Evolutionary conservation across 2,797 vertebrate genomes (phyloP), one percentile per base, ranked within the genome.

Genomic region (Galagoides demidoff): DNA sequence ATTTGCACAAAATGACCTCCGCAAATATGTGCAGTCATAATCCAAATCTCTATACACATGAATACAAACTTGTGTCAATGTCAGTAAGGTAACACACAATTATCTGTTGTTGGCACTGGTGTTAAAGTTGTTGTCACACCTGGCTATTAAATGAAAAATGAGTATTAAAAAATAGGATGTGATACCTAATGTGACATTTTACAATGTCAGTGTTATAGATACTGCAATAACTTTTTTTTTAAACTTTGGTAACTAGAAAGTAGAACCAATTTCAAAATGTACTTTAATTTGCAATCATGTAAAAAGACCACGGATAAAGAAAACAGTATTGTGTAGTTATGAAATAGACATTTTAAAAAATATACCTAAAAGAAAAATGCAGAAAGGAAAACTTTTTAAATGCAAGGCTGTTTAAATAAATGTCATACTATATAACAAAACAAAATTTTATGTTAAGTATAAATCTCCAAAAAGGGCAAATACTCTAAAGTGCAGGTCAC

Each of bases 1-100:
- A 87, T 92, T 77, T 92, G 23, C 74, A 29, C 29, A 83, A 63
- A 86, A 84, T 86, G 79, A 96, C 90, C 85, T 95, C 59, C 29
- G 77, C 45, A 55, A 59, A 52, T n/a, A 59, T 11, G 20, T 71
- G 31, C 17, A 76, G 57, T 43, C 89, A 74, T 66, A 92, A 87
- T 3, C 23, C 79, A 90, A 29, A 34, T 25, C 25, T 66, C 71
- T 11, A 57, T 9, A 73, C 22, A 7, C 3, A 49, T 14, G 25
- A 92, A 59, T 78, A 52, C 23, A 73, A 61, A 83, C 31, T 7
- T 29, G 0, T 2, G 13, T 34, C 22, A 73, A 29, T 71, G 85
- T 94, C 79, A 66, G 2, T 68, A 89, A 83, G 43, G 17, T 71
- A 77, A 66, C 34, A 73, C 3, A 64, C 11, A 71, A 57, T 93